Conservation (phyloP, 2,797 vertebrate species). For the Poeciliopsis gracilis region DNA sequence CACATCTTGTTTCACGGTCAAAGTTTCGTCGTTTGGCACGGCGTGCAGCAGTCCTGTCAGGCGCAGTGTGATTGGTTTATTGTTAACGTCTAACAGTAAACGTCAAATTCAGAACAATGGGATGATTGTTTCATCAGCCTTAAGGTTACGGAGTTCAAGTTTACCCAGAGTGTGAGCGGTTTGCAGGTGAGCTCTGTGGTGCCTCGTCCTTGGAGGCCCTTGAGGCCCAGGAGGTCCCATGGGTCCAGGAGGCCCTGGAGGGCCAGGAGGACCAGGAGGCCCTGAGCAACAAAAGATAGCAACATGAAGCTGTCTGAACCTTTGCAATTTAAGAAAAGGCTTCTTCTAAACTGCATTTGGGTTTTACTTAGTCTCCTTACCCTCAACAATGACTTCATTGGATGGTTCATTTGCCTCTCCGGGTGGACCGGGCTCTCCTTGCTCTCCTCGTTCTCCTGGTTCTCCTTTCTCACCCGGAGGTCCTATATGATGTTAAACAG, state of each 20-base stretch:
- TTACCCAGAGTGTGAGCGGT: conserved; percentile 74
- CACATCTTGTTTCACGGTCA: conserved; percentile 73
- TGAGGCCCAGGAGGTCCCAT: conserved; percentile 85
- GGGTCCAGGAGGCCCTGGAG: conserved; percentile 75
- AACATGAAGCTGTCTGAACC: not conserved
- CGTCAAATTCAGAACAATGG: not conserved
- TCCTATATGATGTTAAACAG: conserved; percentile 44
- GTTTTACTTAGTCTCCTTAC: conserved; percentile 59
- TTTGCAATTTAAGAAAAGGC: not conserved
- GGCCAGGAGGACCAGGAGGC: conserved; percentile 62
- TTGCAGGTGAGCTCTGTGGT: conserved; percentile 79
- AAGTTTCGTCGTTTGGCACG: conserved; percentile 87
- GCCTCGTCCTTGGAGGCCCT: conserved; percentile 82
- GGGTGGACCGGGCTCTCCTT: conserved; percentile 84
- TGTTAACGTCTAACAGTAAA: not conserved
- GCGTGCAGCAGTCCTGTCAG: conserved; percentile 69
- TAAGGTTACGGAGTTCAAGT: not conserved
- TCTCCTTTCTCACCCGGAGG: conserved; percentile 77
- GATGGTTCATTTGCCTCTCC: conserved; percentile 85
- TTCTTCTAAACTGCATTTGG: not conserved
- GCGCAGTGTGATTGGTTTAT: not conserved
- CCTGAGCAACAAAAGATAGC: conserved; percentile 8
- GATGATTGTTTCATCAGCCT: not conserved
- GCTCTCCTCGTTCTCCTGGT: conserved; percentile 72
- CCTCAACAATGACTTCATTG: conserved; percentile 87